Conservation (phyloP, 2,113 vertebrate genomes). For the Equus quagga region DNA sequence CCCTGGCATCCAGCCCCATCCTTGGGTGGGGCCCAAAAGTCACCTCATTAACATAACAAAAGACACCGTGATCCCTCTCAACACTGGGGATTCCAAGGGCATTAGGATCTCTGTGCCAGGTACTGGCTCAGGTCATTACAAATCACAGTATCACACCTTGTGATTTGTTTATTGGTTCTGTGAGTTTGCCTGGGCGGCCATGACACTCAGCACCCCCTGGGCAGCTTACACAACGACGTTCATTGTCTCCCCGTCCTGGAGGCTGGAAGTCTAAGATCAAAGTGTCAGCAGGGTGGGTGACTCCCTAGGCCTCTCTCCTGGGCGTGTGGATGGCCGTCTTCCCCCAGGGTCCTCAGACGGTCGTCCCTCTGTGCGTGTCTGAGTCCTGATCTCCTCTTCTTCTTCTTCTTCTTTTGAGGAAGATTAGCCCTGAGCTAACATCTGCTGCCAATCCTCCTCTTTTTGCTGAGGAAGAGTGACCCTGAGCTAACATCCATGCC, state of each 20-base stretch:
- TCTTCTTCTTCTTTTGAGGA: too few relatives aligned
- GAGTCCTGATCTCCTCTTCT: not conserved
- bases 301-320: not conserved
- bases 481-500: too few relatives aligned
- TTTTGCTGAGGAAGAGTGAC: too few relatives aligned
- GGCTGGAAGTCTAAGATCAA: fast-evolving
- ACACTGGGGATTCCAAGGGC: not conserved
- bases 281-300: not conserved
- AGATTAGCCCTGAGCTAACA: too few relatives aligned
- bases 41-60: not conserved
- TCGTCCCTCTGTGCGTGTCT: not conserved
- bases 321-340: not conserved
- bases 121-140: fast-evolving
- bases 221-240: fast-evolving
- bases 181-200: fast-evolving
- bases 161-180: not conserved
- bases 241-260: fast-evolving
- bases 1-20: not conserved
- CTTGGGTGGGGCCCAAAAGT: not conserved
- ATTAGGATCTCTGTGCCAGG: not conserved
- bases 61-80: not conserved
- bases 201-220: fast-evolving
- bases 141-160: fast-evolving
- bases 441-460: too few relatives aligned
- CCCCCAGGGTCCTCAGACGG: not conserved